Percentiles rank a stretch among this genome's conserved stretches.
These are phyloP conservation scores for Sapajus apella DNA, from an alignment of 2,113 vertebrate species.

Conservation along the genomic window DNA sequence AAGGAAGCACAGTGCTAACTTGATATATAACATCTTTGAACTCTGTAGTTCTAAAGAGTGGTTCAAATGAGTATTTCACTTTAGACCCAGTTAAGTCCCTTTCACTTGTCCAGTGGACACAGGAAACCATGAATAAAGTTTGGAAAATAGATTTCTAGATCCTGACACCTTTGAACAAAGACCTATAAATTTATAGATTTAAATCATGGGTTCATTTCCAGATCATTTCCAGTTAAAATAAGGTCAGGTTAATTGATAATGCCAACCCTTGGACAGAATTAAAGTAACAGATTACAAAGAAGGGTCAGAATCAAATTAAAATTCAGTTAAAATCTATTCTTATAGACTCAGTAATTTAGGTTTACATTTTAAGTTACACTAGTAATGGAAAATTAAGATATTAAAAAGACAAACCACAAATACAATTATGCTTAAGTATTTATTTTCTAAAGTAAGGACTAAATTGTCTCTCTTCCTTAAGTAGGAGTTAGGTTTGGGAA, in stretches of 20 bases:
- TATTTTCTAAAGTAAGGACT: constrained; percentile 43
- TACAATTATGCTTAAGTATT: constrained; percentile 45
- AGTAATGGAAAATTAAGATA: constrained; percentile 38
- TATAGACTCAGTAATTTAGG: background rate
- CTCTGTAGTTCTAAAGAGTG: background rate
- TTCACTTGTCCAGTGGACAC: background rate
- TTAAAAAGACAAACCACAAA: constrained; percentile 46
- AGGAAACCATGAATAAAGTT: background rate
- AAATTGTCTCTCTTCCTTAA: background rate
- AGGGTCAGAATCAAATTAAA: background rate
- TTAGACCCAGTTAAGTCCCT: background rate
- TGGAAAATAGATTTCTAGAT: constrained; percentile 20
- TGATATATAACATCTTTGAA: background rate
- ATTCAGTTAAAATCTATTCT: background rate
- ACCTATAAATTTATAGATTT: background rate
- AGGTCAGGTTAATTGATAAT: background rate
- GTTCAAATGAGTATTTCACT: background rate
- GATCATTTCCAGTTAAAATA: constrained; percentile 15
- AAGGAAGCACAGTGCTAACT: background rate
- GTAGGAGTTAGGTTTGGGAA: background rate
- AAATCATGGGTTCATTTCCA: constrained; percentile 1
- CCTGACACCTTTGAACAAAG: background rate
- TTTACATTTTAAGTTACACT: background rate
- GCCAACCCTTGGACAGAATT: background rate
- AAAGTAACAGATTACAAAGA: constrained; percentile 28